Conservation (phyloP, 2,797 vertebrate species). For the Sarcophilus harrisii region DNA sequence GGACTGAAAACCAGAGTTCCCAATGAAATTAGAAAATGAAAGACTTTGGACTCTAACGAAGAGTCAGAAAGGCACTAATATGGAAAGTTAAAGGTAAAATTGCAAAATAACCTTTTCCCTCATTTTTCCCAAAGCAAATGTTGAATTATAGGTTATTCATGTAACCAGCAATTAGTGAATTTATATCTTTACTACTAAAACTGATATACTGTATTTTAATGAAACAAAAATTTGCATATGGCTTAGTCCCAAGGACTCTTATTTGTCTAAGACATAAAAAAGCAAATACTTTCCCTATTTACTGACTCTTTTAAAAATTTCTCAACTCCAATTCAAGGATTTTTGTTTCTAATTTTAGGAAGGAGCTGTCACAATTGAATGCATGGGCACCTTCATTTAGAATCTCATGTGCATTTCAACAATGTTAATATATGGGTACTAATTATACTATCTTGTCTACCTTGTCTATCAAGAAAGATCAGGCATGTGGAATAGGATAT, state of each 20-base stretch:
- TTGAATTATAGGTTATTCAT: background rate
- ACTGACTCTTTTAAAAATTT: conserved; percentile 28
- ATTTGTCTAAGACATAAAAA: conserved; percentile 6
- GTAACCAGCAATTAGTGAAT: background rate
- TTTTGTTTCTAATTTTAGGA: conserved; percentile 39
- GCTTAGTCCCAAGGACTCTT: conserved; percentile 26
- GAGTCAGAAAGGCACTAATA: background rate
- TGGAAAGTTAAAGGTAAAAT: background rate
- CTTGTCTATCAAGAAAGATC: conserved; percentile 46
- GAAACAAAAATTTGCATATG: conserved; percentile 29
- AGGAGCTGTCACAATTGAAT: conserved; percentile 34
- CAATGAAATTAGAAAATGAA: background rate
- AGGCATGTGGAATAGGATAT: conserved; percentile 58
- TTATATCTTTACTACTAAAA: background rate
- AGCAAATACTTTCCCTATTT: conserved; percentile 18
- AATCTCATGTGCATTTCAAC: conserved; percentile 44
- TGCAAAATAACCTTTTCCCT: background rate
- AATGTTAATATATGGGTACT: conserved; percentile 56
- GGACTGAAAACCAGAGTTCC: background rate
- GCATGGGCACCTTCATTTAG: conserved; percentile 36
- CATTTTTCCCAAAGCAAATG: background rate
- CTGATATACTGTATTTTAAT: background rate
- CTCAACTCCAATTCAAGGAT: conserved; percentile 1
- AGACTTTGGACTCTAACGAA: background rate
- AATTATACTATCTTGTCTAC: conserved; percentile 64